Evolutionary conservation across 2,888 invertebrate species (phyloP), one percentile per base, ranked within the genome.

Genomic region (Allygus modestus): DNA sequence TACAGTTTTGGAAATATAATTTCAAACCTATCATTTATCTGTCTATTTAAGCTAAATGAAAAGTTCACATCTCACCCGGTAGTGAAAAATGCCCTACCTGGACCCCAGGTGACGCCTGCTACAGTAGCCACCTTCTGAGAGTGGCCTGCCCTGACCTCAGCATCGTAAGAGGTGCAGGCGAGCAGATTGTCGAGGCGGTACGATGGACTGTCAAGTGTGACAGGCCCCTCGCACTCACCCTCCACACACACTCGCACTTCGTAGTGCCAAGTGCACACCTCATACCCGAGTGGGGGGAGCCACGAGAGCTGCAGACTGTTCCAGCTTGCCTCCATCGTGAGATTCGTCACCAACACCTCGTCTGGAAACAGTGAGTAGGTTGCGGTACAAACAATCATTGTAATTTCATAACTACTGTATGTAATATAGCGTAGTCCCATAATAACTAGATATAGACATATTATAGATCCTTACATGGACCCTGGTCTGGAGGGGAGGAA

Each of bases 181-280:
- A 28, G 65, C 1, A 28, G 65, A 65, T 65, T 9, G 9, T 65
- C 15, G 31, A 65, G 12, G 31, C 1, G 12, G 17, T 65, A 65
- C 26, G 65, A 28, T 7, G 26, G 15, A 2, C 0, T 17, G 7
- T 65, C 31, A 15, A 65, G 28, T 31, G 28, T 9, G 26, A 9
- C 31, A 15, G 26, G 15, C 0, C 28, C 23, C 58, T 58, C 17
- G 31, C 65, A 65, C 28, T 28, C 65, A 31, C 1, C 17, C 31
- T 1, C 2, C 4, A 11, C 26, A 28, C 65, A 65, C 65, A 65
- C 65, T 65, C 20, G 65, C 1, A 65, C 65, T 15, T 28, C 31
- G 65, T 65, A 65, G 15, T 31, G 65, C 2, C 65, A 28, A 28
- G 65, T 65, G 65, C 65, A 65, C 1, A 12, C 28, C 28, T 65